A percentile compares a stretch with the other conserved stretches of the same genome.
Evolutionary conservation across 2,113 vertebrate genomes (phyloP).

Genomic region (Fregetta grallaria): DNA sequence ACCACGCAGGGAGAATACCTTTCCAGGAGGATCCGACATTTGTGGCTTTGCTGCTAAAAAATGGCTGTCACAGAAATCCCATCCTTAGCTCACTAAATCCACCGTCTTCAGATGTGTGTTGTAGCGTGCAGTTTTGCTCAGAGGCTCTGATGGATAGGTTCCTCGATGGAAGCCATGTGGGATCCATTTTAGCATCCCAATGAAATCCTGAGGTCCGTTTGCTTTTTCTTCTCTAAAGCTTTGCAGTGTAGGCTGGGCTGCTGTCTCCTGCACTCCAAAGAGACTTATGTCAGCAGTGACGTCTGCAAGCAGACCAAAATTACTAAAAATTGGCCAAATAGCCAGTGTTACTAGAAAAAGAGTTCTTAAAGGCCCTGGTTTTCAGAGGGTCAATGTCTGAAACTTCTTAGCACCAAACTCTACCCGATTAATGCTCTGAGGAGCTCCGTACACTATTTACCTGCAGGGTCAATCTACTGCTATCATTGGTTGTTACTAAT

Average conservation of each 20-base stretch:
- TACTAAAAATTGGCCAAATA: neutral
- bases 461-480: accelerated
- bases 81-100: neutral
- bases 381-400: neutral
- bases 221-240: neutral
- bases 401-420: neutral
- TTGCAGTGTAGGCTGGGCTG: neutral
- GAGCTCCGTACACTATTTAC: accelerated
- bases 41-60: neutral
- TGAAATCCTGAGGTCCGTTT: neutral
- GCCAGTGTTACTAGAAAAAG: neutral
- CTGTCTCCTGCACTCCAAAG: neutral
- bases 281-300: neutral
- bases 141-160: neutral
- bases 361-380: neutral
- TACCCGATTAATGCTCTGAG: neutral
- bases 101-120: neutral
- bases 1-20: neutral
- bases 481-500: accelerated
- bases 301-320: neutral
- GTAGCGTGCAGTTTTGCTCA: accelerated
- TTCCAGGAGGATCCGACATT: neutral
- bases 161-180: accelerated
- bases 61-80: neutral
- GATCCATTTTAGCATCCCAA: neutral